Conservation (phyloP, 2,888 invertebrate species). For the Leucoptera coffeella region DNA sequence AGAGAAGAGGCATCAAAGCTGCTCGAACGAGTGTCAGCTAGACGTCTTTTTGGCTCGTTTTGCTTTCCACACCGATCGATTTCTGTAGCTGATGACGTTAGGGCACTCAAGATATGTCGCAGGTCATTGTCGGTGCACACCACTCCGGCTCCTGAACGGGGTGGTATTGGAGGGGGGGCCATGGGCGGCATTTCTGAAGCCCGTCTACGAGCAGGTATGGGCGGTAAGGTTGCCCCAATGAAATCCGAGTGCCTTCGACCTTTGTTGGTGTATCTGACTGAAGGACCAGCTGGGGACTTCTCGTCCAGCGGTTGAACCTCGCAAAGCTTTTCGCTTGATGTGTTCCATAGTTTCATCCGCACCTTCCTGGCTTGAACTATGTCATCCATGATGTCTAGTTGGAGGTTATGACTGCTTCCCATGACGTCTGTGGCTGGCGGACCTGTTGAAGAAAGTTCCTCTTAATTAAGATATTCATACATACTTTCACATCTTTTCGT, state of each 20-base stretch:
- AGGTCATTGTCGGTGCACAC: constrained; percentile 79
- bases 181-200: constrained; percentile 67
- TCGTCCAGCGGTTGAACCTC: constrained; percentile 78
- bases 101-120: constrained; percentile 69
- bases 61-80: constrained; percentile 65
- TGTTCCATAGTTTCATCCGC: constrained; percentile 79
- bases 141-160: constrained; percentile 48
- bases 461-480: constrained; percentile 7
- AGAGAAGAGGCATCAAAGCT: constrained; percentile 79
- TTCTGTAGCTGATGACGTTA: constrained; percentile 77
- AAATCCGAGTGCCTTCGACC: constrained; percentile 70
- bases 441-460: no score
- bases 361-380: constrained; percentile 78
- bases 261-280: constrained; percentile 58
- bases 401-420: constrained; percentile 77
- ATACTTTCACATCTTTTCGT: no score
- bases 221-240: constrained; percentile 42
- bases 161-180: constrained; percentile 15
- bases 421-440: constrained; percentile 66
- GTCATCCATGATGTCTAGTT: constrained; percentile 84
- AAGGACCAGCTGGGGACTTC: constrained; percentile 38
- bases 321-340: constrained; percentile 72
- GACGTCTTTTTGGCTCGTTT: constrained; percentile 49
- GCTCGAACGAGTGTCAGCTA: constrained; percentile 71
- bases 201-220: constrained; percentile 57